These are phyloP conservation scores for Dasyurus viverrinus DNA, from an alignment of 2,113 vertebrate genomes.

Conservation along the genomic window DNA sequence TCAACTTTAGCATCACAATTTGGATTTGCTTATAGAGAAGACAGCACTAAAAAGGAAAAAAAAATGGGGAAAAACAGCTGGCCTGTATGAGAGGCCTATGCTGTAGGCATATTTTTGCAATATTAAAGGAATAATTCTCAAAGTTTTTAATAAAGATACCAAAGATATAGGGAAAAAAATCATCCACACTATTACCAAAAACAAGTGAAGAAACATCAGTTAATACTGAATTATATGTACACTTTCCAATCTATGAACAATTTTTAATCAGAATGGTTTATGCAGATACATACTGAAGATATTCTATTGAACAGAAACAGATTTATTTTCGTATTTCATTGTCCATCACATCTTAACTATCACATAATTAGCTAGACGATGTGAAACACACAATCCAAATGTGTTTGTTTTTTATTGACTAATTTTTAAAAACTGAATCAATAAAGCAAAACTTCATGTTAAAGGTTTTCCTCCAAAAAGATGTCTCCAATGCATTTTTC, in stretches of 20 bases:
- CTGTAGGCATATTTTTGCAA: neutral
- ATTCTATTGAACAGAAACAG: neutral
- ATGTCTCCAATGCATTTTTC: neutral
- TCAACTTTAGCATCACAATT: neutral
- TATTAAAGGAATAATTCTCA: neutral
- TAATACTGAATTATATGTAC: neutral
- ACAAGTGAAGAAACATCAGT: neutral
- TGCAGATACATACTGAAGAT: neutral
- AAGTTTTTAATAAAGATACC: neutral
- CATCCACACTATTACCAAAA: neutral
- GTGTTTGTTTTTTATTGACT: neutral
- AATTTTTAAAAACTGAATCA: neutral
- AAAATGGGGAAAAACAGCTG: neutral
- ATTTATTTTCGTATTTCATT: neutral
- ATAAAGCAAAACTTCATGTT: neutral
- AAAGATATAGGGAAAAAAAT: neutral
- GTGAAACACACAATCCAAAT: neutral
- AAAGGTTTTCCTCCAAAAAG: neutral
- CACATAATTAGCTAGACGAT: neutral
- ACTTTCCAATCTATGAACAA: neutral
- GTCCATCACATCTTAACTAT: neutral
- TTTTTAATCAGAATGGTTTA: neutral
- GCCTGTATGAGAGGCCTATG: neutral
- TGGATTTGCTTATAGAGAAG: neutral
- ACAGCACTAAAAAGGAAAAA: neutral